Evolutionary conservation across 2,113 vertebrate species (phyloP).

Genomic region (Pica pica): DNA sequence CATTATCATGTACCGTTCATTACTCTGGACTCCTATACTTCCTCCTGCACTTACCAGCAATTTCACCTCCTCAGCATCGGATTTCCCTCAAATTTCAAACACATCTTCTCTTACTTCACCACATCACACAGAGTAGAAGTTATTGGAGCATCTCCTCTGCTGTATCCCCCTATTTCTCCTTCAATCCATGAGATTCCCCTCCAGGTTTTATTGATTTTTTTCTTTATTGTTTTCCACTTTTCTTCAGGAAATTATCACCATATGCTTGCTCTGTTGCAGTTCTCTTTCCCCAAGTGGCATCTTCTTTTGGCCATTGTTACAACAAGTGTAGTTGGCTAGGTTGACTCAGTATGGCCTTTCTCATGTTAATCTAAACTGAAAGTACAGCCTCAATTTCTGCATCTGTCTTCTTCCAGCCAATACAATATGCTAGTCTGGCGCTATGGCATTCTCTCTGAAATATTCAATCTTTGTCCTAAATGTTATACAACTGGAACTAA

Average conservation of each 20-base stretch:
- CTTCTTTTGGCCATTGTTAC: not conserved
- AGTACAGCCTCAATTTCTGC: not conserved
- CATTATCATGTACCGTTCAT: not conserved
- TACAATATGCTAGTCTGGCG: not conserved
- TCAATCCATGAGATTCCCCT: not conserved
- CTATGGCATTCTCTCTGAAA: not conserved
- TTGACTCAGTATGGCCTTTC: not conserved
- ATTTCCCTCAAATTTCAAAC: not conserved
- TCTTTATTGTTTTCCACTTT: not conserved
- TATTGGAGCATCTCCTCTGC: not conserved
- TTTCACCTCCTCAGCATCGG: not conserved
- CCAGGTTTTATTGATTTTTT: conserved; percentile 13
- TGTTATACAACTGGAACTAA: not conserved
- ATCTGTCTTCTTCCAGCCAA: not conserved
- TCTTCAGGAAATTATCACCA: conserved; percentile 36
- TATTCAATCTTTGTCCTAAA: not conserved
- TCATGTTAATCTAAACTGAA: conserved; percentile 18
- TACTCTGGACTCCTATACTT: not conserved
- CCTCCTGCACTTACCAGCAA: not conserved
- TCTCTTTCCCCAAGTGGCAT: not conserved
- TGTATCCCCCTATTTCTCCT: not conserved
- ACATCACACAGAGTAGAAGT: not conserved
- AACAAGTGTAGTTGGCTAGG: not conserved
- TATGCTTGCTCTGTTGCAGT: conserved; percentile 14
- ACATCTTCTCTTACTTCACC: not conserved